A percentile compares a stretch with the other conserved stretches of the same genome.
Conservation (phyloP, 2,888 invertebrate genomes). For the Pseudococcus longispinus region DNA sequence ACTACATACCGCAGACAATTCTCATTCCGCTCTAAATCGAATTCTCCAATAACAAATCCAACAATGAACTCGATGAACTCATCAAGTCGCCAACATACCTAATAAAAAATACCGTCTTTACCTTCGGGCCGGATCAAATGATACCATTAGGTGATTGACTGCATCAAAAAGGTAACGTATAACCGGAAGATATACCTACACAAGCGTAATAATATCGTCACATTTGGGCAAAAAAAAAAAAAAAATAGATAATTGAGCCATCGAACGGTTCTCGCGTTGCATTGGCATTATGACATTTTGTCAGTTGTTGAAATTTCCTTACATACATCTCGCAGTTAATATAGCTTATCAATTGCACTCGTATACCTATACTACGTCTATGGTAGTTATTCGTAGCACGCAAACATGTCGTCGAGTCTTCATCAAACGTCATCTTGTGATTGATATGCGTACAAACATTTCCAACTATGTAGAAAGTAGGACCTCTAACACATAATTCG, state of each 20-base stretch:
- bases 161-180: background rate
- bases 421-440: conserved; percentile 7
- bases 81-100: background rate
- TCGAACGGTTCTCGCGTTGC: background rate
- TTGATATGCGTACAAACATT: conserved; percentile 32
- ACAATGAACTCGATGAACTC: background rate
- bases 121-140: background rate
- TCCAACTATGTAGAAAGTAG: background rate
- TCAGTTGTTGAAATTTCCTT: conserved; percentile 28
- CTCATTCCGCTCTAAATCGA: background rate
- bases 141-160: background rate
- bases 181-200: background rate
- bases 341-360: background rate
- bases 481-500: background rate
- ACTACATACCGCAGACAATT: background rate
- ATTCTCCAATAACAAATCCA: background rate
- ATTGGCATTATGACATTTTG: conserved; percentile 14
- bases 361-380: background rate
- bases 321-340: background rate
- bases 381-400: background rate
- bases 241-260: background rate
- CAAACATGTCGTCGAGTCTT: background rate
- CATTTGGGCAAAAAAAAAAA: background rate
- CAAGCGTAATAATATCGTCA: background rate
- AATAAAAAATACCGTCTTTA: background rate